Evolutionary conservation across 2,113 vertebrate species (phyloP).

Genomic region (Marcusenius ussheri): DNA sequence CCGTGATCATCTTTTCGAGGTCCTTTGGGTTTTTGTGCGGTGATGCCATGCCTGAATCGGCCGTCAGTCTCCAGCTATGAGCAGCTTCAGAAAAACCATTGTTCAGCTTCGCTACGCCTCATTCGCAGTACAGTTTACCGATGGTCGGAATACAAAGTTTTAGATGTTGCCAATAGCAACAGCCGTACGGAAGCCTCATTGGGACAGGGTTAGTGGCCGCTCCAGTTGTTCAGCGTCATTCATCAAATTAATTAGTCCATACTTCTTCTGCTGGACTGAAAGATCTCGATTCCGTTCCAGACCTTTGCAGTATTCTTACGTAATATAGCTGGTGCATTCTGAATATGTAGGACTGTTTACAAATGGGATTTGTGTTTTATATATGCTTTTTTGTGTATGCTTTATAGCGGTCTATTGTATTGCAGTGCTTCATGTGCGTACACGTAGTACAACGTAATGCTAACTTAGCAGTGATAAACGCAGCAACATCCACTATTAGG

Average conservation of each 20-base stretch:
- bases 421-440: not conserved
- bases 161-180: constrained; percentile 38
- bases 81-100: not conserved
- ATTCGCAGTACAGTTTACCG: not conserved
- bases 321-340: not conserved
- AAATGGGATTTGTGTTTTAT: not conserved
- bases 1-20: constrained; percentile 33
- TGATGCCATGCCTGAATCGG: constrained; percentile 32
- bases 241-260: not conserved
- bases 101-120: not conserved
- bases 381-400: not conserved
- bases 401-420: not conserved
- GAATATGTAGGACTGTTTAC: not conserved
- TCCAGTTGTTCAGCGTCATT: not conserved
- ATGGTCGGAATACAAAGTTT: constrained; percentile 27
- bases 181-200: constrained; percentile 9
- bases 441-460: not conserved
- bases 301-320: not conserved
- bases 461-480: not conserved
- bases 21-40: constrained; percentile 35
- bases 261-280: not conserved
- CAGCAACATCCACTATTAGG: not conserved
- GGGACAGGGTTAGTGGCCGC: not conserved
- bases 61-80: not conserved
- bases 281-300: not conserved